Conservation (phyloP, 2,113 vertebrate species). For the Saiga tatarica region DNA sequence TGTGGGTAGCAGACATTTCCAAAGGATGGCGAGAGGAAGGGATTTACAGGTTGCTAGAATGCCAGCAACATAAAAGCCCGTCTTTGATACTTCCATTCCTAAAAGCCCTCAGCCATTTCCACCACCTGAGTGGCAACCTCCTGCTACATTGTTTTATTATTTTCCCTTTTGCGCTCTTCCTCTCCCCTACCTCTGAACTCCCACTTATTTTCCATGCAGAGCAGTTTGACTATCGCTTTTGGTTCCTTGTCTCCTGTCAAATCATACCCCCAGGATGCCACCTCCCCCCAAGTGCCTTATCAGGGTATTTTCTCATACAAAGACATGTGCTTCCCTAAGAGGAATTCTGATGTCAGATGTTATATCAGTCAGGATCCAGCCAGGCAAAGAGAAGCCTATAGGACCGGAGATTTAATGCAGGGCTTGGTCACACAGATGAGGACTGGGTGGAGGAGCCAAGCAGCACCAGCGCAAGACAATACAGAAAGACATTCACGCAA, state of each 20-base stretch:
- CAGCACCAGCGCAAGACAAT: rapidly evolving
- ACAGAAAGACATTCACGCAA: neutral
- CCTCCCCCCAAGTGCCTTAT: neutral
- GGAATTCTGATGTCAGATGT: constrained; percentile 21
- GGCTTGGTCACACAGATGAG: neutral
- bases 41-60: constrained; percentile 20
- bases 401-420: neutral
- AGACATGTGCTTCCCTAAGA: constrained; percentile 19
- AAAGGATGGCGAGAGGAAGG: constrained; percentile 37
- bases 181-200: neutral
- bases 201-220: neutral
- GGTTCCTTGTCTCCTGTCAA: constrained; percentile 47
- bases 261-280: constrained; percentile 13
- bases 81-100: constrained; percentile 56
- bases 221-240: constrained; percentile 20
- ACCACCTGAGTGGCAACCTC: neutral
- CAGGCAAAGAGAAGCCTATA: neutral
- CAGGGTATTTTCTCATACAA: constrained; percentile 50
- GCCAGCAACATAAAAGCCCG: constrained; percentile 1
- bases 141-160: neutral
- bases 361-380: neutral
- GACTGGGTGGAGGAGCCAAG: neutral
- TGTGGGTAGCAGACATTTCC: constrained; percentile 51
- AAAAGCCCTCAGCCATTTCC: constrained; percentile 32
- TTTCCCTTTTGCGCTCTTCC: neutral